A percentile compares a stretch with the other conserved stretches of the same genome.
phyloP scores from a whole-genome alignment of 2,797 vertebrate species.

The Premnoplex brunnescens region DNA sequence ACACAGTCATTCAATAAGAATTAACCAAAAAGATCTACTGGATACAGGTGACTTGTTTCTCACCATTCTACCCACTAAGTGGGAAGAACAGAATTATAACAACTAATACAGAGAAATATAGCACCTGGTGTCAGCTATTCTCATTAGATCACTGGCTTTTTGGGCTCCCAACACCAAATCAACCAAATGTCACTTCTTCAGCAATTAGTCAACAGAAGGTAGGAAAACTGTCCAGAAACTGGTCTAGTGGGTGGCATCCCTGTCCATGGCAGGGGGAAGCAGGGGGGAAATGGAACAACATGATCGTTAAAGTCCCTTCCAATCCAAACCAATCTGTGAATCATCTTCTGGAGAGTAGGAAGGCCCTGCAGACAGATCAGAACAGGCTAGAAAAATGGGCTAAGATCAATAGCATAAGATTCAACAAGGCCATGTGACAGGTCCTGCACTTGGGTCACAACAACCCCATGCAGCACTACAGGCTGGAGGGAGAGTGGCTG shows the following conservation, averaged over 20 bases:
- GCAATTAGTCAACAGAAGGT: neutral
- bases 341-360: neutral
- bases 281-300: fast-evolving
- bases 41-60: neutral
- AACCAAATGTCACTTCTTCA: neutral
- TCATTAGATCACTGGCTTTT: neutral
- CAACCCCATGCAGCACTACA: neutral
- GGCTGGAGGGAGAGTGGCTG: neutral
- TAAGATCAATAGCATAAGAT: neutral
- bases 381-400: neutral
- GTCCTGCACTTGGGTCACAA: neutral
- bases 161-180: neutral
- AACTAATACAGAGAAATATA: neutral
- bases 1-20: neutral
- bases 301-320: neutral
- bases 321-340: neutral
- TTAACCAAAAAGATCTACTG: neutral
- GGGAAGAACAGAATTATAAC: neutral
- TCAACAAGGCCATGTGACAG: neutral
- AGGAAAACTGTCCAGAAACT: neutral
- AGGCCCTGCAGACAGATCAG: neutral
- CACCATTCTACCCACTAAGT: neutral
- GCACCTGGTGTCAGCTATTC: neutral
- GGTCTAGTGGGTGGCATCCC: neutral
- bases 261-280: fast-evolving